These are phyloP conservation scores for Coelopa pilipes DNA, from an alignment of 2,888 invertebrate genomes.

Conservation along the genomic window DNA sequence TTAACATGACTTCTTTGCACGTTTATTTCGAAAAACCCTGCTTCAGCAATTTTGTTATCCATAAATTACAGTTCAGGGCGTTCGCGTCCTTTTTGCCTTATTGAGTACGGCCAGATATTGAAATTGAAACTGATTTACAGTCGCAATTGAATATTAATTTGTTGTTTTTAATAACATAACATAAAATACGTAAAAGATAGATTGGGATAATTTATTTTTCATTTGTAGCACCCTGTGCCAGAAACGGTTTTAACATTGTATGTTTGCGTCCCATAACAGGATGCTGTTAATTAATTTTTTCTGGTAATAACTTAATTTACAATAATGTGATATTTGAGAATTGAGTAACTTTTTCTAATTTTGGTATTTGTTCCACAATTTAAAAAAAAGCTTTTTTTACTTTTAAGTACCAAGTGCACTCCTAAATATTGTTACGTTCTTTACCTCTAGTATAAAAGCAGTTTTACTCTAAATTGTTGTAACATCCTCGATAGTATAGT, in stretches of 20 bases:
- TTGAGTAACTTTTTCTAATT: too few species aligned
- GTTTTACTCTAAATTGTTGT: neutral
- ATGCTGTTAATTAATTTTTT: too few species aligned
- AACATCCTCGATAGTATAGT: constrained; percentile 45
- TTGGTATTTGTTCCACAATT: too few species aligned
- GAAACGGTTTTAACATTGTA: too few species aligned
- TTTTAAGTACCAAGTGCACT: too few species aligned
- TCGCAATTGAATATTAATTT: neutral
- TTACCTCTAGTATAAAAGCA: neutral
- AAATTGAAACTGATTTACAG: neutral
- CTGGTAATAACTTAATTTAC: neutral
- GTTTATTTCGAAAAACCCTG: neutral
- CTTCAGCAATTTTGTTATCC: neutral
- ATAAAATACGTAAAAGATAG: too few species aligned
- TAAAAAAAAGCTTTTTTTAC: too few species aligned
- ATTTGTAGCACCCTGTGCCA: too few species aligned
- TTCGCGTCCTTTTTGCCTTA: constrained; percentile 16
- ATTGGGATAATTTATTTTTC: too few species aligned
- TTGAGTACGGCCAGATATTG: neutral
- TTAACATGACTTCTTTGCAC: neutral
- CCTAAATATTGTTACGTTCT: too few species aligned
- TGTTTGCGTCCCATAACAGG: too few species aligned
- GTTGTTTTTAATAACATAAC: constrained; percentile 17
- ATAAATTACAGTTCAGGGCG: neutral
- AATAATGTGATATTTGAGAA: too few species aligned